A percentile compares a stretch with the other conserved stretches of the same genome.
phyloP scores from a whole-genome alignment of 2,888 invertebrate species.

The Proisotoma minuta region DNA sequence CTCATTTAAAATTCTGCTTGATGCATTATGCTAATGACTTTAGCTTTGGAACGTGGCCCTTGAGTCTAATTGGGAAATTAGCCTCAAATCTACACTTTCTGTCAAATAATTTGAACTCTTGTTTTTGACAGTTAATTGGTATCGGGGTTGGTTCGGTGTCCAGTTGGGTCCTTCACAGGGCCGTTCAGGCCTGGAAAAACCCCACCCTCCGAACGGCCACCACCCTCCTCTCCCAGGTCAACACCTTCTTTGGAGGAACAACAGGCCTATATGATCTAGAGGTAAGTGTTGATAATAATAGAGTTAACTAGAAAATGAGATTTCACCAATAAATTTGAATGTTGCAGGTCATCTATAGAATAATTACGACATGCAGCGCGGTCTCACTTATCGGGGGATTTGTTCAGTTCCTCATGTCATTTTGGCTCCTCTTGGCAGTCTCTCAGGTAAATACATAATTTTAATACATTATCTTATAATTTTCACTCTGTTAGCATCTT shows the following conservation, averaged over 20 bases:
- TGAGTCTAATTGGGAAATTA: no score
- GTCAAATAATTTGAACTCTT: no score
- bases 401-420: constrained; percentile 46
- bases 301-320: no score
- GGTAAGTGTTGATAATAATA: no score
- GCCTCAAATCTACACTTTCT: no score
- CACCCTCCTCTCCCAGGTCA: constrained; percentile 42
- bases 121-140: constrained; percentile 44
- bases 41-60: no score
- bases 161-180: constrained; percentile 44
- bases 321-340: no score
- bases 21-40: no score
- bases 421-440: constrained; percentile 45
- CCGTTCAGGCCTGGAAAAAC: constrained; percentile 43
- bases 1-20: no score
- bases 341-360: constrained; percentile 45
- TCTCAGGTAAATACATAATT: constrained; percentile 30
- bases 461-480: background rate
- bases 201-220: constrained; percentile 44
- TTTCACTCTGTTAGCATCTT: background rate
- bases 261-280: constrained; percentile 45
- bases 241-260: constrained; percentile 41
- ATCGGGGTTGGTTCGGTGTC: constrained; percentile 42
- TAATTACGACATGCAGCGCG: constrained; percentile 42
- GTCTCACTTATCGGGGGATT: constrained; percentile 46